Evolutionary conservation across 2,888 invertebrate species (phyloP).

Genomic region (Congeria kusceri): DNA sequence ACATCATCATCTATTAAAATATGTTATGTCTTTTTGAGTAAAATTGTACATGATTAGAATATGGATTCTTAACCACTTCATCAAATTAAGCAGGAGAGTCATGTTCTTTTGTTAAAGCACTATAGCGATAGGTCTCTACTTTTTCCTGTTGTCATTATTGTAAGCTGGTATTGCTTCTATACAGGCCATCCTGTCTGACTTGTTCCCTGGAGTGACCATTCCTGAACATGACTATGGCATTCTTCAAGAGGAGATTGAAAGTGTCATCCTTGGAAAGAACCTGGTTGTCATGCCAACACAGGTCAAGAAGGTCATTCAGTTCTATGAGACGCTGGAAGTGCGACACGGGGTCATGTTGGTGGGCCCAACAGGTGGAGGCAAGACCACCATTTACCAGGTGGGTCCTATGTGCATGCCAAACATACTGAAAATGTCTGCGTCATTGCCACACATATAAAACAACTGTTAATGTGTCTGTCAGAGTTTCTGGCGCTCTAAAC

Average conservation of each 20-base stretch:
- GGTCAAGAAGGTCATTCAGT: constrained; percentile 92
- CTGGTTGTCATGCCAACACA: constrained; percentile 90
- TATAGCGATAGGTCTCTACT: too few species aligned
- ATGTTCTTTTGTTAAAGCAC: too few species aligned
- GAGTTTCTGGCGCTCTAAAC: too few species aligned
- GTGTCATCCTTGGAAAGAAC: constrained; percentile 86
- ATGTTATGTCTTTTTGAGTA: too few species aligned
- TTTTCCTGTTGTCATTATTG: neutral
- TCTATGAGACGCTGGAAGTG: constrained; percentile 96
- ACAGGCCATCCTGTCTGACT: constrained; percentile 93
- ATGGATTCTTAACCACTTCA: too few species aligned
- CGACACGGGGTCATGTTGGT: constrained; percentile 97
- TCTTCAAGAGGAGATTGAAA: constrained; percentile 89
- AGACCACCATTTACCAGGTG: constrained; percentile 91
- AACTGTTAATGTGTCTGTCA: too few species aligned
- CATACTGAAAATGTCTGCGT: too few species aligned
- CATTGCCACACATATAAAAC: too few species aligned
- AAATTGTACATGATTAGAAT: too few species aligned
- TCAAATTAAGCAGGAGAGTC: too few species aligned
- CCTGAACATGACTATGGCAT: constrained; percentile 92
- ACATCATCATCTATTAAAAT: too few species aligned
- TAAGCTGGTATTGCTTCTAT: constrained; percentile 41
- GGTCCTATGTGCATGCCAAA: constrained; percentile 66
- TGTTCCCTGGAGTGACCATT: constrained; percentile 93
- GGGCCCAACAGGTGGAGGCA: constrained; percentile 95